Percentiles rank a stretch among this genome's conserved stretches.
phyloP scores from a whole-genome alignment of 2,888 invertebrate genomes.

The Anoncus sp. region DNA sequence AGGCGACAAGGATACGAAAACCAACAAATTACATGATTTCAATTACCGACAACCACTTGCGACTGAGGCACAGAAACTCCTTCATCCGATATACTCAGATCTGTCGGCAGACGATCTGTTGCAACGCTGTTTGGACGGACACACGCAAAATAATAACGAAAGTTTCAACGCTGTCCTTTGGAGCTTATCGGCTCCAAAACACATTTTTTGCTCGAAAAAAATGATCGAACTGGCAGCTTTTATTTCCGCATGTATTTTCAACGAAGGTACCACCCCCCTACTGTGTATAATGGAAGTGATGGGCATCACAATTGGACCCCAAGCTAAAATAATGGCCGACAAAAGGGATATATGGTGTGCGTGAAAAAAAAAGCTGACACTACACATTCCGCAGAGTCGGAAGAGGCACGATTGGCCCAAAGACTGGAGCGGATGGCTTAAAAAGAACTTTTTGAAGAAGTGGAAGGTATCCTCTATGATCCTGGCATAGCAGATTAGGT shows the following conservation, averaged over 20 bases:
- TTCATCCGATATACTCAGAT: conserved; percentile 33
- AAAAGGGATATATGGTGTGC: no score
- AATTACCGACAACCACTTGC: conserved; percentile 7
- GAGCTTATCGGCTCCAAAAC: conserved; percentile 24
- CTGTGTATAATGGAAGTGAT: conserved; percentile 27
- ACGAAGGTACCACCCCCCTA: conserved; percentile 7
- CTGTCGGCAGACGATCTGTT: conserved; percentile 20
- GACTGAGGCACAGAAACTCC: conserved; percentile 22
- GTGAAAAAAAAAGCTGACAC: no score
- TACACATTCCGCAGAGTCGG: no score
- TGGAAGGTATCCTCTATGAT: no score
- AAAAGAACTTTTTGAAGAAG: no score
- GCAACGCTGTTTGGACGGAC: conserved; percentile 7
- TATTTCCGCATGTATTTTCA: conserved; percentile 16
- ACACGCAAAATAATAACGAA: conserved; percentile 34
- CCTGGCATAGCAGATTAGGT: no score
- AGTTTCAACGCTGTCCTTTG: conserved; percentile 26
- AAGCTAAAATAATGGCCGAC: no score
- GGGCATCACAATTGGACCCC: conserved; percentile 3
- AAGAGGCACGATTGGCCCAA: no score
- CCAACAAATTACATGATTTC: no score
- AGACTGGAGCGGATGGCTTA: no score
- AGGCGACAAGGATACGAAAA: neutral
- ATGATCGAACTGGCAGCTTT: conserved; percentile 19
- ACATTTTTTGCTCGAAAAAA: conserved; percentile 29